A percentile compares a stretch with the other conserved stretches of the same genome.
Evolutionary conservation across 1,140 invertebrate genomes (phyloP).

Genomic region (Drosophila nigromelanica): DNA sequence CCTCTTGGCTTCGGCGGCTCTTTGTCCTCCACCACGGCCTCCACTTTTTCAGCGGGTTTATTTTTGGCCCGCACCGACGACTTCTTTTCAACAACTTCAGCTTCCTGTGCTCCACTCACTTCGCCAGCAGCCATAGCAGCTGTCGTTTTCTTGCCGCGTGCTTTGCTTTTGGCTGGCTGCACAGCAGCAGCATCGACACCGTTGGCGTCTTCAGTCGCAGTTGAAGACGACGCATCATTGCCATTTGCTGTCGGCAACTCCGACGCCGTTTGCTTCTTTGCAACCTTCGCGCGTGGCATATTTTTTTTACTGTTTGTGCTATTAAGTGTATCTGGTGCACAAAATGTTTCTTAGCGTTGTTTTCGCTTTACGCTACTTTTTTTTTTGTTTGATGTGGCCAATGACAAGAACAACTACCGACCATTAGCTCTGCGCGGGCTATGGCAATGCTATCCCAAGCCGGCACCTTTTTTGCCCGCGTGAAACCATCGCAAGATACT

Average conservation of each 20-base stretch:
- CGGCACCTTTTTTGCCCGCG: conserved; percentile 36
- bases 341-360: neutral
- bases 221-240: conserved; percentile 22
- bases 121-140: conserved; percentile 12
- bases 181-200: conserved; percentile 10
- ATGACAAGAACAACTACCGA: conserved; percentile 36
- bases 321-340: conserved; percentile 1
- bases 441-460: conserved; percentile 52
- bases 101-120: conserved; percentile 4
- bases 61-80: neutral
- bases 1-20: conserved; percentile 43
- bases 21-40: conserved; percentile 6
- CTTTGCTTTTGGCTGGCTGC: conserved; percentile 43
- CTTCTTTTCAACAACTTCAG: conserved; percentile 3
- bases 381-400: neutral
- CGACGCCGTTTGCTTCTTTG: conserved; percentile 43
- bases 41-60: conserved; percentile 11
- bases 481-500: conserved; percentile 7
- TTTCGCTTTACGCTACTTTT: conserved; percentile 4
- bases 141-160: conserved; percentile 41
- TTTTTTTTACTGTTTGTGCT: neutral
- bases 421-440: conserved; percentile 56
- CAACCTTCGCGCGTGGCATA: conserved; percentile 59
- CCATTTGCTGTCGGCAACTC: conserved; percentile 43
- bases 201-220: conserved; percentile 5